Evolutionary conservation across 2,797 vertebrate species (phyloP).

Genomic region (Amblyraja radiata): DNA sequence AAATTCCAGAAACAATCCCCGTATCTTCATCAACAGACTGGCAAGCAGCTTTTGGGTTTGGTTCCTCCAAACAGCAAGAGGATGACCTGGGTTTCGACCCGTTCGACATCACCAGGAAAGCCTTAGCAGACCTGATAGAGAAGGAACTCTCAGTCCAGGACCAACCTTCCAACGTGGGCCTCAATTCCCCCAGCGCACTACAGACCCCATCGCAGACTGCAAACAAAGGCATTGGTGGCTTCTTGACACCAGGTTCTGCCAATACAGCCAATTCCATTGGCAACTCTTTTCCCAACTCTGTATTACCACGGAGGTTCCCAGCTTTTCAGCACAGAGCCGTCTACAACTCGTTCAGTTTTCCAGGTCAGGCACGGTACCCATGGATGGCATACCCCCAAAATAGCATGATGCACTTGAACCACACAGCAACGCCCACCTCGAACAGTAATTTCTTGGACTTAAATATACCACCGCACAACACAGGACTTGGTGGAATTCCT

Average conservation of each 20-base stretch:
- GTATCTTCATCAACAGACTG: conserved; percentile 98
- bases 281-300: conserved; percentile 64
- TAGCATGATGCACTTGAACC: conserved; percentile 98
- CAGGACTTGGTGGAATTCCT: conserved; percentile 95
- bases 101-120: conserved; percentile 95
- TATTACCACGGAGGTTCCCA: conserved; percentile 80
- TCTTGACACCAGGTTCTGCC: conserved; percentile 63
- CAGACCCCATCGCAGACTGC: conserved; percentile 64
- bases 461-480: conserved; percentile 90
- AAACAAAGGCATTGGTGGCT: conserved; percentile 69
- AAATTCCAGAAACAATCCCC: conserved; percentile 83
- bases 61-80: conserved; percentile 94
- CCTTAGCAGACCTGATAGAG: conserved; percentile 96
- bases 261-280: conserved; percentile 72
- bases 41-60: conserved; percentile 97
- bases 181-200: conserved; percentile 69
- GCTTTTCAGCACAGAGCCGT: conserved; percentile 90
- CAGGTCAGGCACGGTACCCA: conserved; percentile 85
- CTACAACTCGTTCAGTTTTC: conserved; percentile 94
- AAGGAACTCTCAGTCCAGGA: conserved; percentile 97
- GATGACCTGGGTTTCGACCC: conserved; percentile 97
- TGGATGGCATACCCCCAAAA: conserved; percentile 92
- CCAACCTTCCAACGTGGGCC: conserved; percentile 59
- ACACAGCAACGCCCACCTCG: conserved; percentile 89
- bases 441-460: conserved; percentile 98